phyloP scores from a whole-genome alignment of 1,140 invertebrate genomes.

The Scaptomyza pallida region DNA sequence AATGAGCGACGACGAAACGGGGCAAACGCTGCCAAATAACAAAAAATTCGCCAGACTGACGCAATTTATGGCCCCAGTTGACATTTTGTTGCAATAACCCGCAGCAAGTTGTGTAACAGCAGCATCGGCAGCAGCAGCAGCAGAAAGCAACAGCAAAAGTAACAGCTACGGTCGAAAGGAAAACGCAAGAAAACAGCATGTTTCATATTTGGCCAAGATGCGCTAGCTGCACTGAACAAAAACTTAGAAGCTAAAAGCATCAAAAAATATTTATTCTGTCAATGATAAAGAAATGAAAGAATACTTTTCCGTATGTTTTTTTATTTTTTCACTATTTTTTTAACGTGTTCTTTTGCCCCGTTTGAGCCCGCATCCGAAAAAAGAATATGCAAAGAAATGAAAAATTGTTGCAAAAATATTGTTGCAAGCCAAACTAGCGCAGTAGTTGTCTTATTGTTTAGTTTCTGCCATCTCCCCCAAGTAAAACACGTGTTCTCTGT shows the following conservation, averaged over 20 bases:
- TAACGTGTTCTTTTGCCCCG: too few relatives aligned
- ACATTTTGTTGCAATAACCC: conserved; percentile 79
- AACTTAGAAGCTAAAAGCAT: too few relatives aligned
- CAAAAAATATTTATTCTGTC: too few relatives aligned
- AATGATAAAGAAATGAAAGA: too few relatives aligned
- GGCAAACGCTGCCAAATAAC: not conserved
- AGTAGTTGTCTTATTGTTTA: conserved; percentile 33
- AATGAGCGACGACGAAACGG: conserved; percentile 44
- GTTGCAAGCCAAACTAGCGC: conserved; percentile 41
- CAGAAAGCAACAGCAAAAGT: conserved; percentile 37
- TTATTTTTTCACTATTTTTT: too few relatives aligned
- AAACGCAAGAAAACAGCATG: conserved; percentile 50
- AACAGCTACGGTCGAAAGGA: conserved; percentile 32
- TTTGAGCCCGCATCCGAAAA: too few relatives aligned
- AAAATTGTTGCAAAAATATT: conserved; percentile 56
- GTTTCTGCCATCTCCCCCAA: conserved; percentile 8
- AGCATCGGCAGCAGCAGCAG: conserved; percentile 4
- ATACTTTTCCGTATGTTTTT: too few relatives aligned
- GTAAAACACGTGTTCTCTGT: conserved; percentile 6
- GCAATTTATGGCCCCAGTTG: conserved; percentile 77
- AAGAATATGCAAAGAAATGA: conserved; percentile 4
- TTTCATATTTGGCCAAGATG: conserved; percentile 77
- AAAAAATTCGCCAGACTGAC: conserved; percentile 67
- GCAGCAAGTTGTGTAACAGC: conserved; percentile 42
- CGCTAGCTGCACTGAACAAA: conserved; percentile 24